Conservation (phyloP, 2,113 vertebrate genomes). For the Sturnira hondurensis region DNA sequence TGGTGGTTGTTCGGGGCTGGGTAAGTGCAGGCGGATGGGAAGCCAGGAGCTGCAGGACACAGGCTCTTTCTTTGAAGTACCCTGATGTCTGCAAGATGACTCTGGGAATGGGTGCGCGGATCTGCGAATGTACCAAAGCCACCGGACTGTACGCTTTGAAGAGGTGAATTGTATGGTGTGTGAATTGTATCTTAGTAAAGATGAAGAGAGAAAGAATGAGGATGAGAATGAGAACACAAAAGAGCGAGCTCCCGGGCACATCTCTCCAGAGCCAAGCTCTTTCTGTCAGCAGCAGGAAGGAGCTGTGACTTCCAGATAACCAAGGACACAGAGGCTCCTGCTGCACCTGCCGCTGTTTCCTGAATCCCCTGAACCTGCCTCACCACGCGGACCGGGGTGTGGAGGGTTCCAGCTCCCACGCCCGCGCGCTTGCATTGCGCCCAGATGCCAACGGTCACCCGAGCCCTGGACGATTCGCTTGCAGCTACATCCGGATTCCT, state of each 20-base stretch:
- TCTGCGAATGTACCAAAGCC: neutral
- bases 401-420: fast-evolving
- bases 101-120: fast-evolving
- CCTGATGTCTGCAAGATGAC: neutral
- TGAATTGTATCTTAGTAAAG: neutral
- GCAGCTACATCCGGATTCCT: fast-evolving
- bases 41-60: fast-evolving
- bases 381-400: fast-evolving
- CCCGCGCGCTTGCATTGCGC: fast-evolving
- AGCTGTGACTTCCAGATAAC: too few relatives aligned
- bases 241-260: fast-evolving
- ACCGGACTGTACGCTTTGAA: fast-evolving
- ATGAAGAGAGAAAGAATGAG: fast-evolving
- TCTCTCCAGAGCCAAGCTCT: neutral
- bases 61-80: neutral
- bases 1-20: fast-evolving
- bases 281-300: fast-evolving
- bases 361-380: fast-evolving
- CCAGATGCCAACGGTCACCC: neutral
- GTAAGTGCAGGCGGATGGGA: fast-evolving
- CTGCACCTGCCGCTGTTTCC: fast-evolving
- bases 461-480: fast-evolving
- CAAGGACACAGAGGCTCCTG: fast-evolving
- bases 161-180: fast-evolving
- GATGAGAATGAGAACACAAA: neutral